Evolutionary conservation across 2,113 vertebrate species (phyloP), one percentile per base, ranked within the genome.

Genomic region (Anoplopoma fimbria): DNA sequence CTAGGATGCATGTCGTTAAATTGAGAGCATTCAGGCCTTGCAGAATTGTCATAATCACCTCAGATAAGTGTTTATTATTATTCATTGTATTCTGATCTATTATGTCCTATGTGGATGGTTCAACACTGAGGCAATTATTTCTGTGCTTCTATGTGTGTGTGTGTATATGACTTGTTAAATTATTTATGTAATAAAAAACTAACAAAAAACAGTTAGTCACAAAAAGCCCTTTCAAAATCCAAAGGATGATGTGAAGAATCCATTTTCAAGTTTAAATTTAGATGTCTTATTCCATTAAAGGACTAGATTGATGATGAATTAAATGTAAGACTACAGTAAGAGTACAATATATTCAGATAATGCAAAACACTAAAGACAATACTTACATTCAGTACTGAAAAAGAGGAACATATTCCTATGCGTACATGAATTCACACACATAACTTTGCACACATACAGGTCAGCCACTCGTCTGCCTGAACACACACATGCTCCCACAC

Each of bases 341-440:
- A 17, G 3, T 21, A 34, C 10, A 23, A 61, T 19, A 51, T 29
- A 64, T 63, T 53, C 19, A 47, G 10, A 72, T 19, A 8, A 25
- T 0, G 5, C 17, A 8, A 19, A 49, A 36, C 10, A 61, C 9
- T 13, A 25, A 34, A 34, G 42, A 2, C 23, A 27, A 27, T 49
- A 40, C 12, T 51, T 17, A 55, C 2, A 31, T 13, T 69, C 38
- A 62, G 14, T 0, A 5, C 14, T 4, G 4, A 42, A 63, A 57
- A 68, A 17, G n/a, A 29, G 27, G 25, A 29, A 55, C 53, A 33
- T 15, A 49, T 68, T 58, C 6, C 31, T 12, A 4, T 36, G 33
- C 29, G 60, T 19, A 53, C 36, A 55, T 36, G 13, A 69, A 53
- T 14, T 40, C 76, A 65, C 69, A 75, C 70, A 42, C 45, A 36